Base-by-base conservation (phyloP, 2,113 vertebrate species). In the Menidia beryllina region DNA sequence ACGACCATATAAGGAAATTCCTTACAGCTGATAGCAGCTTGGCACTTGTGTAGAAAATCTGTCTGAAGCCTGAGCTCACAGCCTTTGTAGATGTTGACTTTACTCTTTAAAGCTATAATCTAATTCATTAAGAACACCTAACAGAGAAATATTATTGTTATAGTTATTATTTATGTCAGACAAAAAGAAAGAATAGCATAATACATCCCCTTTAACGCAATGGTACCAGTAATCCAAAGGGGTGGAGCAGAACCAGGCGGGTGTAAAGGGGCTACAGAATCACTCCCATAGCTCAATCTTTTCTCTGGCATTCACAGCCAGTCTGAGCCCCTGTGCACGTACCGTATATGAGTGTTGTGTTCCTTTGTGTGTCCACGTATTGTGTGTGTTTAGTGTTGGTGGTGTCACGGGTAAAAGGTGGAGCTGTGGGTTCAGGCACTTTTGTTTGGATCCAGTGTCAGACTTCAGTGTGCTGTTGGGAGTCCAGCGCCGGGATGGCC, bases 391-490 rank as follows among this genome's bases (percentile, higher is more conserved):
- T 47, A 1, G 66, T 71, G 72, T 80, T 55, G 27, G 55, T 70
- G 66, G 47, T 30, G 56, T 72, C 66, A 38, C 55, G 75, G 59
- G 79, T 57, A 62, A 75, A 69, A 75, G 69, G 77, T 86, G 81
- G 81, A 81, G 86, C 80, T 82, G 89, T 72, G 74, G 81, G 77
- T 96, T 95, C 94, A 98, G 98, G 98, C 98, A 98, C 98, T 99
- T 99, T 93, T 93, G 92, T 93, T 93, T 89, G 93, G 92, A 91
- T 89, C 87, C 94, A 92, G 93, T 89, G 91, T 99, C 96, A 99
- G 95, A 99, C 98, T 94, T 98, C 93, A 51, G 98, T 99, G 81
- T 98, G 97, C 72, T 99, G 97, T 72, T 97, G 97, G 71, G 94
- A 92, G 88, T 97, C 96, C 27, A 97, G 96, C 0, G 94, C 91